phyloP scores from a whole-genome alignment of 2,888 invertebrate genomes.

The Copidosoma aretas region DNA sequence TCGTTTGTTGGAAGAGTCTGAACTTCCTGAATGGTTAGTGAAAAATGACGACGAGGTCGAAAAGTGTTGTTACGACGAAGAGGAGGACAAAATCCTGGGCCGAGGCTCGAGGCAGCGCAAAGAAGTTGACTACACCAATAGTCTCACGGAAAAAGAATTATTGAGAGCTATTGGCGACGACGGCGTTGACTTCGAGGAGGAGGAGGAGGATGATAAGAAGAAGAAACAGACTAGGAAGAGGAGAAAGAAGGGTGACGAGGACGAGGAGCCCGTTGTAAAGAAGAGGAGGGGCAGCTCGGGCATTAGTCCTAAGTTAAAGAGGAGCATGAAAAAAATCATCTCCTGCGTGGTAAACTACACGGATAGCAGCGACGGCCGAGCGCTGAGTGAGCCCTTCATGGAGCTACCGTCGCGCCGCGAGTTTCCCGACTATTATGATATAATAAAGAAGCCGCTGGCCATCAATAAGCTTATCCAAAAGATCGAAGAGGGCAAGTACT shows the following conservation, averaged over 20 bases:
- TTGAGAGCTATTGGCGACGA: conserved; percentile 78
- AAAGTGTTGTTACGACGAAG: conserved; percentile 72
- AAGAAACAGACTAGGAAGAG: conserved; percentile 67
- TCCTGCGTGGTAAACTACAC: conserved; percentile 87
- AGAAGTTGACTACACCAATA: conserved; percentile 97
- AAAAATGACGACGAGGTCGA: conserved; percentile 93
- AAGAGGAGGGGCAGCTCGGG: conserved; percentile 63
- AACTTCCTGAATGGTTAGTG: conserved; percentile 93
- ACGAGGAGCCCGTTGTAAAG: conserved; percentile 68
- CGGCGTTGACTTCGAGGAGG: conserved; percentile 71
- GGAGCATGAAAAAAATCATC: conserved; percentile 85
- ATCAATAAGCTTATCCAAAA: conserved; percentile 91
- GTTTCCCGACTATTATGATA: conserved; percentile 95
- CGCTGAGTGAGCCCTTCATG: conserved; percentile 94
- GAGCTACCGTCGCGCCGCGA: conserved; percentile 91
- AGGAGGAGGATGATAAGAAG: conserved; percentile 73
- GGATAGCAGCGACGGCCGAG: conserved; percentile 81
- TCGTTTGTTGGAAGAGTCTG: conserved; percentile 90
- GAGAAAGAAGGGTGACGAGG: conserved; percentile 67
- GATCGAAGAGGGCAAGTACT: conserved; percentile 86
- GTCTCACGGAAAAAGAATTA: conserved; percentile 98
- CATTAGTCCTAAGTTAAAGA: conserved; percentile 73
- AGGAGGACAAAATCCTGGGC: conserved; percentile 79
- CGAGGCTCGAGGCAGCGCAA: conserved; percentile 92
- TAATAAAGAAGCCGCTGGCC: conserved; percentile 94